These are phyloP conservation scores for Nibea albiflora DNA, from an alignment of 2,113 vertebrate genomes.

Conservation along the genomic window DNA sequence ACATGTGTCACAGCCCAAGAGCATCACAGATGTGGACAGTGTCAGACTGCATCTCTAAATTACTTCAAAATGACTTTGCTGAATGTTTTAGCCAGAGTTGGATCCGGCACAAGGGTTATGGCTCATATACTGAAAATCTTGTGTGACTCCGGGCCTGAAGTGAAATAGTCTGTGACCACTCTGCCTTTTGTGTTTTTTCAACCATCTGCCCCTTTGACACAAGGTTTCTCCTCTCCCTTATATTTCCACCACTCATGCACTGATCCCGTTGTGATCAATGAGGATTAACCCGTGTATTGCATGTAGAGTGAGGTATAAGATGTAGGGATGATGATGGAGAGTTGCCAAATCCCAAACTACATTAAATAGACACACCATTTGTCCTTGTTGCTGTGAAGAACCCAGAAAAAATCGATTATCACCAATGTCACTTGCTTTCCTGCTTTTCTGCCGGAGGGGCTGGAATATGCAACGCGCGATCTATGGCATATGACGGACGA, in stretches of 20 bases:
- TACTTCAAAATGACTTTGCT: neutral
- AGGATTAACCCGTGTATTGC: conserved; percentile 65
- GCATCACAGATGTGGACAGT: neutral
- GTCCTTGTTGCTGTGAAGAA: conserved; percentile 46
- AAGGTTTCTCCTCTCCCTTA: conserved; percentile 27
- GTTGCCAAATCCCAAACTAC: conserved; percentile 25
- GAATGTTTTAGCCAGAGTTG: conserved; percentile 1
- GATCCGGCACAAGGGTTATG: neutral
- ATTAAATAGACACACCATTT: conserved; percentile 29
- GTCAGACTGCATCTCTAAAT: neutral
- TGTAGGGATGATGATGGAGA: conserved; percentile 17
- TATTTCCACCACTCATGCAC: neutral
- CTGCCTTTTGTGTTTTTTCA: neutral
- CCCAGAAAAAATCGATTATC: conserved; percentile 44
- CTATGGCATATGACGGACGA: conserved; percentile 2
- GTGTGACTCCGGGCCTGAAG: conserved; percentile 9
- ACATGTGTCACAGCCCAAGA: neutral
- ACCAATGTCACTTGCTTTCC: conserved; percentile 5
- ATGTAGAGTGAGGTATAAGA: conserved; percentile 36
- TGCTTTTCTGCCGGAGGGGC: neutral
- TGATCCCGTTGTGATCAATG: conserved; percentile 50
- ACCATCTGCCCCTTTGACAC: neutral
- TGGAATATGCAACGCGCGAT: neutral
- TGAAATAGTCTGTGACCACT: conserved; percentile 17
- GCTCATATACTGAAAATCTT: conserved; percentile 8